Percentiles rank a stretch among this genome's conserved stretches.
Conservation (phyloP, 1,140 invertebrate genomes). For the Aphaenogaster floridana region DNA sequence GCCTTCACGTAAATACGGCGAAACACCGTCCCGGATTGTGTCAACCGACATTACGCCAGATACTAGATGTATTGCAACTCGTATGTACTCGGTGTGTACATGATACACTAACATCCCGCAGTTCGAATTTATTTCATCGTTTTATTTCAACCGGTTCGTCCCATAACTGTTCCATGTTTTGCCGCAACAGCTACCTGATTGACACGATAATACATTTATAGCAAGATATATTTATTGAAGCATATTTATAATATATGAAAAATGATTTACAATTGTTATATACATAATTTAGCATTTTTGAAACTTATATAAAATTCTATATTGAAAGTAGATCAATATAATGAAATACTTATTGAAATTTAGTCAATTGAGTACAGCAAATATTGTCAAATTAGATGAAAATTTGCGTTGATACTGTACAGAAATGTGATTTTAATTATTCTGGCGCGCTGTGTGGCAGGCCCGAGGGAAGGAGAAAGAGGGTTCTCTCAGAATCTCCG, state of each 20-base stretch:
- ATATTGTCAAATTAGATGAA: conserved; percentile 1
- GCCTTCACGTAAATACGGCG: conserved; percentile 26
- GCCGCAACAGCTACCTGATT: neutral
- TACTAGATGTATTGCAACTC: conserved; percentile 26
- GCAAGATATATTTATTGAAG: neutral
- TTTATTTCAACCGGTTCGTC: neutral
- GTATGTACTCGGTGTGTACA: neutral
- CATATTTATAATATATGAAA: neutral
- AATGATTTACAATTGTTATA: neutral
- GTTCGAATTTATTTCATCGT: conserved; percentile 28
- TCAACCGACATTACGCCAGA: conserved; percentile 28
- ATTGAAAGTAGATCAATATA: neutral
- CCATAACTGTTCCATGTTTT: neutral
- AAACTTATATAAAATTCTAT: neutral
- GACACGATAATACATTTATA: neutral
- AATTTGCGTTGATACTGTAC: conserved; percentile 67
- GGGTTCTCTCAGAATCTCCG: conserved; percentile 23
- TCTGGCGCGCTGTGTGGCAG: conserved; percentile 48
- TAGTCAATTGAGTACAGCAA: neutral
- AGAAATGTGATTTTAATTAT: conserved; percentile 80
- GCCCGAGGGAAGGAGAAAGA: conserved; percentile 21
- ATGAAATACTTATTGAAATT: neutral
- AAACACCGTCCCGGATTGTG: conserved; percentile 37
- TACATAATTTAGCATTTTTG: neutral
- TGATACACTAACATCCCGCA: neutral